Conservation (phyloP, 2,888 invertebrate species). For the Graphium colonna region DNA sequence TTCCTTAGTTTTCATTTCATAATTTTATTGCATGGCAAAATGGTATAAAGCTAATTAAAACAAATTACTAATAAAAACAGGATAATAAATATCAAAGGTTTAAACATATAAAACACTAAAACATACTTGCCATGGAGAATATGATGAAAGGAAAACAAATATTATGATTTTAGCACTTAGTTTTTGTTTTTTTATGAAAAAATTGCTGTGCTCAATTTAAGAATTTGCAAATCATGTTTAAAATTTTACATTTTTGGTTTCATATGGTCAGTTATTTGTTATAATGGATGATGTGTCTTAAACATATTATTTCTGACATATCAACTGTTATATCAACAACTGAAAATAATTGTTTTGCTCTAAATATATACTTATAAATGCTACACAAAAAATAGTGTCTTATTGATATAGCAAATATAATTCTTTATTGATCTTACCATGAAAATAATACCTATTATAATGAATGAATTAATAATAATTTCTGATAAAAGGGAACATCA, state of each 20-base stretch:
- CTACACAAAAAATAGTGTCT: constrained; percentile 5
- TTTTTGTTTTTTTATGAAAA: background rate
- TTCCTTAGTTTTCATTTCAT: constrained; percentile 4
- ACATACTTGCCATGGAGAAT: background rate
- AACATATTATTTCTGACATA: background rate
- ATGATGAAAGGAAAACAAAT: background rate
- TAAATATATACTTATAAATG: constrained; percentile 11
- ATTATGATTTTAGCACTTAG: background rate
- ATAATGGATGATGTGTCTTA: constrained; percentile 7
- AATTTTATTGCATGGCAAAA: background rate
- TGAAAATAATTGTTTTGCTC: constrained; percentile 8
- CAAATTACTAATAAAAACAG: no score
- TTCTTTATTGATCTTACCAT: constrained; percentile 14
- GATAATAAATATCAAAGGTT: no score
- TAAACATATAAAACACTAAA: no score
- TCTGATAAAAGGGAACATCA: no score
- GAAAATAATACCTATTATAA: constrained; percentile 17
- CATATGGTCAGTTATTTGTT: constrained; percentile 14
- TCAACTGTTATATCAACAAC: constrained; percentile 1
- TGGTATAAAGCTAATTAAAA: no score
- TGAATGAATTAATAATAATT: background rate
- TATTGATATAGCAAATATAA: constrained; percentile 16
- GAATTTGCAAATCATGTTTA: no score
- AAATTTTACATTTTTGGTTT: background rate
- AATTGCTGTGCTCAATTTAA: no score